Evolutionary conservation across 2,113 vertebrate species (phyloP), one percentile per base, ranked within the genome.

Genomic region (Capricornis sumatraensis): DNA sequence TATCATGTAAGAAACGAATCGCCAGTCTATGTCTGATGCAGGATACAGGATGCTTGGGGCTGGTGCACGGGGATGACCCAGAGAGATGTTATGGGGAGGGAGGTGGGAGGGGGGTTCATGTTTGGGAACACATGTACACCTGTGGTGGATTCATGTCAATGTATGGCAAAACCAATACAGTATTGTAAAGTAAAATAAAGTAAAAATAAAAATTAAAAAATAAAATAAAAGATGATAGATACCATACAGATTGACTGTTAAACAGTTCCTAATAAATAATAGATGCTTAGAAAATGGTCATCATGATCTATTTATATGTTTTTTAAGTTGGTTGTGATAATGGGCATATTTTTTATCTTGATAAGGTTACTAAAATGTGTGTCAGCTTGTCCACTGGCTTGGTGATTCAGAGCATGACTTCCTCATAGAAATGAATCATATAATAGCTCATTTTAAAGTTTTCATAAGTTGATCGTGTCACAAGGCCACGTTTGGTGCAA

Each of bases 341-440:
- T 82, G 28, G 33, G 7, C n/a, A 19, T 85, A 87, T 97, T 95
- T 94, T 94, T 40, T 57, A 58, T 28, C 12, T 84, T 84, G 21
- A 36, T 86, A 83, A 74, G 36, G n/a, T 96, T 87, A 55, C 83
- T 76, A 55, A 96, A 89, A 17, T 93, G 45, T 85, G 30, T 89
- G 62, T 96, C 84, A 97, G 57, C 60, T 85, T 96, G 45, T 96
- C 16, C 33, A 84, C 52, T 74, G 10, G 28, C 50, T 81, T 95
- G 71, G n/a, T 98, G 89, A 97, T 60, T 97, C 89, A 96, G 50
- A 95, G 67, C 43, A 95, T 95, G 91, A 85, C 84, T 95, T 78
- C 92, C 36, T 91, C 25, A 83, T 93, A 81, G 91, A 97, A 91
- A 83, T 96, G 95, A 96, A 57, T 95, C 89, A 94, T 64, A 7